A percentile compares a stretch with the other conserved stretches of the same genome.
Evolutionary conservation across 2,113 vertebrate species (phyloP).

Genomic region (Shinisaurus crocodilurus): DNA sequence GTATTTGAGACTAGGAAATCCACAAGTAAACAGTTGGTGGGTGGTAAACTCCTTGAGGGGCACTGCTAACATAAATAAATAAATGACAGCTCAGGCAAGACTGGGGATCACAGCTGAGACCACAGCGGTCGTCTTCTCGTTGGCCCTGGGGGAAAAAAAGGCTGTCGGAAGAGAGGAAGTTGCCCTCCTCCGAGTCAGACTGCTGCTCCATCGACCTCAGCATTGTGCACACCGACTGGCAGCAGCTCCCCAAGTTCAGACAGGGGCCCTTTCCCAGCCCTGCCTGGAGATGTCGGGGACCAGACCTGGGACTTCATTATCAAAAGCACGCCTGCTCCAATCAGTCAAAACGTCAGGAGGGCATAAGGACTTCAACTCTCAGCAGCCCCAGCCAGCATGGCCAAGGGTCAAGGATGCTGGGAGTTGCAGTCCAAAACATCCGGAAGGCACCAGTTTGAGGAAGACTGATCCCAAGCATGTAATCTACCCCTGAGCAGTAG

Average conservation of each 20-base stretch:
- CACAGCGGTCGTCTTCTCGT: background rate
- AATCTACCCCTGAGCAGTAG: no score
- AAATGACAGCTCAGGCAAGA: background rate
- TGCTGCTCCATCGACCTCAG: background rate
- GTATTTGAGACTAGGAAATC: constrained; percentile 3
- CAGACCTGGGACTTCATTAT: background rate
- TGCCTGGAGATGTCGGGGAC: background rate
- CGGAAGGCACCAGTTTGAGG: no score
- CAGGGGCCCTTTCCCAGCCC: background rate
- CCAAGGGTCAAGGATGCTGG: no score
- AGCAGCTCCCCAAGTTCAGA: background rate
- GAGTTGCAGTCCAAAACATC: no score
- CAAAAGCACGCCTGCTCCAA: background rate
- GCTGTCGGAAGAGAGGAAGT: background rate
- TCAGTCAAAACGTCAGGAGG: no score
- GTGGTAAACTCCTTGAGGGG: background rate
- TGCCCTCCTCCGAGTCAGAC: no score
- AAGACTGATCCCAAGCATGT: no score
- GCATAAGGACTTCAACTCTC: no score
- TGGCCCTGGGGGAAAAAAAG: background rate
- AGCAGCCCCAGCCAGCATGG: no score
- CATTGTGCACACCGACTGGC: background rate
- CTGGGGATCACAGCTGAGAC: background rate
- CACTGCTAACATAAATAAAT: no score
- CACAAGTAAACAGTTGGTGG: constrained; percentile 10